Conservation (phyloP, 2,888 invertebrate genomes). For the Parascotia fuliginaria region DNA sequence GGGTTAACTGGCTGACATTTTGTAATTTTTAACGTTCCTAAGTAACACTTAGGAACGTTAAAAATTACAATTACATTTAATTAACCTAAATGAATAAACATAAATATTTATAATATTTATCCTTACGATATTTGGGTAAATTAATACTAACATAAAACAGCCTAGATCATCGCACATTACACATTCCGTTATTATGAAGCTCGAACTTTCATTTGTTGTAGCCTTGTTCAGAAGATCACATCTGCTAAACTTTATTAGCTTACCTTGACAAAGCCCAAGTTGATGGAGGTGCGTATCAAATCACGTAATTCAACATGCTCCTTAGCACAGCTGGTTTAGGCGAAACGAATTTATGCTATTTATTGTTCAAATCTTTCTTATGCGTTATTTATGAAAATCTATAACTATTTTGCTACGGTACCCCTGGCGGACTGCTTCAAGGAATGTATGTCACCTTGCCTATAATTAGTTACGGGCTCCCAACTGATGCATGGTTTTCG, state of each 20-base stretch:
- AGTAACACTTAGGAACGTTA: too few species aligned
- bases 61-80: too few species aligned
- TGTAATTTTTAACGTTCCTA: too few species aligned
- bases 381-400: conserved; percentile 81
- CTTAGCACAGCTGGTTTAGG: conserved; percentile 82
- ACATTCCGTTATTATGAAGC: conserved; percentile 61
- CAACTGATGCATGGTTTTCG: conserved; percentile 61
- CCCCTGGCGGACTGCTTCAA: conserved; percentile 54
- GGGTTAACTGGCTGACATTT: too few species aligned
- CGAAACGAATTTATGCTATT: conserved; percentile 80
- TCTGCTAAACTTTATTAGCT: conserved; percentile 83
- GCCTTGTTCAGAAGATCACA: conserved; percentile 84
- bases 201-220: conserved; percentile 76
- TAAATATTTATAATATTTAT: too few species aligned
- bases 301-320: conserved; percentile 77
- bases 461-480: conserved; percentile 75
- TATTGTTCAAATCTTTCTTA: conserved; percentile 80
- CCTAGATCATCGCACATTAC: conserved; percentile 60
- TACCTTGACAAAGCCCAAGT: conserved; percentile 76
- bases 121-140: too few species aligned
- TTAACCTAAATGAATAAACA: too few species aligned
- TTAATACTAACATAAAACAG: conserved; percentile 63
- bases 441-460: conserved; percentile 82
- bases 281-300: conserved; percentile 85
- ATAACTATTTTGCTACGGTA: conserved; percentile 69